Conservation (phyloP, 2,113 vertebrate genomes). For the Pseudorectes ferrugineus region DNA sequence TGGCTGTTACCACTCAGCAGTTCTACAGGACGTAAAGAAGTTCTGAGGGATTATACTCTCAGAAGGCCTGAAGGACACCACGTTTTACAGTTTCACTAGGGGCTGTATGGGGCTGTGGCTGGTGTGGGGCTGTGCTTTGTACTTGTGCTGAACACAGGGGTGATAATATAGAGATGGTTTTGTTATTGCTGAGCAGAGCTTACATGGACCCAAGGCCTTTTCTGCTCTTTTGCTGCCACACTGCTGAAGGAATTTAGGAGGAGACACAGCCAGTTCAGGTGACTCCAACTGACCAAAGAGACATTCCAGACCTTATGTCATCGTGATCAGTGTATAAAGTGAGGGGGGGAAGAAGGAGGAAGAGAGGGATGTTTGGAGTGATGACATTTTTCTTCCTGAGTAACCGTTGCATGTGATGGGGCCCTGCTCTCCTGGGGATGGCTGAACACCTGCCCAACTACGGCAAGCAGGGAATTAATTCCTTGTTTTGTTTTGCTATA, state of each 20-base stretch:
- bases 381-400: not conserved
- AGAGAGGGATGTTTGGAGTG: not conserved
- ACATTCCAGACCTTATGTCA: not conserved
- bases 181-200: not conserved
- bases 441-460: not conserved
- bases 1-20: not conserved
- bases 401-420: accelerated
- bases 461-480: not conserved
- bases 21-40: not conserved
- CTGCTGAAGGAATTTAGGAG: not conserved
- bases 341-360: not conserved
- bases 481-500: not conserved
- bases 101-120: not conserved
- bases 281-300: not conserved
- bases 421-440: not conserved
- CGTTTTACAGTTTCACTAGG: not conserved
- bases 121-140: not conserved
- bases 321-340: too few species aligned
- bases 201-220: not conserved
- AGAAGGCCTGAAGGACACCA: not conserved
- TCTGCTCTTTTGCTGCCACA: not conserved
- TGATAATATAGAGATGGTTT: not conserved
- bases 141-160: not conserved
- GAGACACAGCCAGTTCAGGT: not conserved
- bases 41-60: not conserved